Conservation (phyloP, 2,113 vertebrate genomes). For the Heteronetta atricapilla region DNA sequence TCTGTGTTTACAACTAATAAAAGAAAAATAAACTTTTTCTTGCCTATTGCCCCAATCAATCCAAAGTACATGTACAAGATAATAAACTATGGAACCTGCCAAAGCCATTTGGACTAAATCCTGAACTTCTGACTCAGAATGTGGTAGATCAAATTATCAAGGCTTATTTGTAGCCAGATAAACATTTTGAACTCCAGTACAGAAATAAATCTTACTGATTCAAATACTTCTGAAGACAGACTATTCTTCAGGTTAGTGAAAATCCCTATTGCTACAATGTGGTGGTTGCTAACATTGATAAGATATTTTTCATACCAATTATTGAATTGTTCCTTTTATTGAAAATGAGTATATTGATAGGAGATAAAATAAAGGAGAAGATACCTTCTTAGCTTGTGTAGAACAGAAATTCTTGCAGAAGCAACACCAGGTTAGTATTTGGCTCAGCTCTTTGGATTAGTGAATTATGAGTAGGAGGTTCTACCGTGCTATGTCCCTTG, state of each 20-base stretch:
- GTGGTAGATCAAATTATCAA: not conserved
- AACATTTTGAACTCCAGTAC: not conserved
- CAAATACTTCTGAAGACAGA: not conserved
- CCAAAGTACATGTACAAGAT: not conserved
- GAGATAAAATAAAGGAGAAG: not conserved
- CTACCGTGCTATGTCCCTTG: not conserved
- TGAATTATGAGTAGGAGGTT: not conserved
- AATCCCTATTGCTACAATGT: fast-evolving
- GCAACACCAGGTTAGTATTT: not conserved
- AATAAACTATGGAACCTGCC: not conserved
- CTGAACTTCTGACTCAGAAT: not conserved
- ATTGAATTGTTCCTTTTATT: not conserved
- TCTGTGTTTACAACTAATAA: not conserved
- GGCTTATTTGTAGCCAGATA: not conserved
- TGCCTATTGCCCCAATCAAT: not conserved
- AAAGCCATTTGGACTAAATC: not conserved
- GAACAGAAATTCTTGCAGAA: not conserved
- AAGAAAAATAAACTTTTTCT: not conserved
- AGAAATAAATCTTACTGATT: not conserved
- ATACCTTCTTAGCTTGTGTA: not conserved
- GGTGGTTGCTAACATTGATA: not conserved
- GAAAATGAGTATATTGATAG: not conserved
- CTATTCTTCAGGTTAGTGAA: not conserved
- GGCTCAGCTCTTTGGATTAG: not conserved
- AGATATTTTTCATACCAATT: not conserved